Base-by-base conservation (phyloP, 2,888 invertebrate species). In the Tiliacea citrago region DNA sequence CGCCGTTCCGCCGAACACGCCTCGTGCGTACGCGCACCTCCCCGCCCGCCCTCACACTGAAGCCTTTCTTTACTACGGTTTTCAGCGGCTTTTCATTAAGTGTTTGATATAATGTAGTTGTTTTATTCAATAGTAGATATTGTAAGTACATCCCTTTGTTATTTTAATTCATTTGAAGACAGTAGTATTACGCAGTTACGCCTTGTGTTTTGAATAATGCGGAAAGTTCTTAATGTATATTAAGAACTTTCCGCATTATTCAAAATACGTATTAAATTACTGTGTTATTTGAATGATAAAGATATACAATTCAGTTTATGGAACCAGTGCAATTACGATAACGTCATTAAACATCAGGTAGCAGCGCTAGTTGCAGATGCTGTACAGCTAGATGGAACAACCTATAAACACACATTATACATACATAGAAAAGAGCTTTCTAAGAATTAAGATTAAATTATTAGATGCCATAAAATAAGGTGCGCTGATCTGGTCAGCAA, bases 21-120 rank as follows among this genome's bases (percentile, higher is more conserved):
- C 93, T 91, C 93, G 91, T 93, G 95, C 93, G 93, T 92, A 91
- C 92, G 90, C 93, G 94, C 94, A 91, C 89, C 93, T 92, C 93
- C 93, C 93, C 92, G 93, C 93, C 92, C 92, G 92, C 90, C 90
- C 89, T 89, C 82, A 85, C 89, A 88, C 91, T 94, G 92, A 95
- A 94, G 91, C 92, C 95, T 94, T 90, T 86, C 83, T 84, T 91
- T 93, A 92, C 90, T 91, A 90, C 83, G 79, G 84, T 92, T 93
- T 92, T 90, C 83, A 82, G 78, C n/a, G 29, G 61, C 45, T 78
- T 81, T 84, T 68, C 77, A 62, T 53, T 55, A 39, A n/a, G 18
- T 70, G 35, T 9, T 62, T 47, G 2, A 47, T 65, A 35, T 35
- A 24, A 10, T 63, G 24, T 18, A 42, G 5, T 55, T 53, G 60